Base-by-base conservation (phyloP, 2,888 invertebrate genomes). In the Abrostola triplasia region DNA sequence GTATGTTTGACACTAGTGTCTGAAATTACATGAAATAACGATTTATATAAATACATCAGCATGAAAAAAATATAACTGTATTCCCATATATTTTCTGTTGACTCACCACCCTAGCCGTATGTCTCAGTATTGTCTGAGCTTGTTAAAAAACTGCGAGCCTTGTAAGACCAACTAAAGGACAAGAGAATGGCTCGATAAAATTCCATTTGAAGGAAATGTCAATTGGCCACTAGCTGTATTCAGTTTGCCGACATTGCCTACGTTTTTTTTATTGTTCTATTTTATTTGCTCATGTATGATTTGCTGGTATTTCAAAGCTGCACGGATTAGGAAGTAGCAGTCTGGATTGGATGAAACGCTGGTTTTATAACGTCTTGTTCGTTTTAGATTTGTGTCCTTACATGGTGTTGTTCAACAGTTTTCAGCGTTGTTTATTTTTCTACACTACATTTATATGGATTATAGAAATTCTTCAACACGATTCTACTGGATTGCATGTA, bases 141-240 rank as follows among this genome's bases (percentile, higher is more conserved):
- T 79, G 80, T 73, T 76, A 71, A 70, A 74, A 80, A 79, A 80
- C 76, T 72, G 52, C 68, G 11, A 66, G 55, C 76, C 72, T 72
- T 69, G 76, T 73, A 80, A 67, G 71, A 78, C 70, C 70, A 67
- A 76, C 71, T 77, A 77, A 84, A 83, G 82, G 85, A 84, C 85
- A 85, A 83, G 85, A 84, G 83, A 87, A 86, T 80, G 85, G 84
- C 67, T 59, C 77, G 70, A 84, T 84, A 83, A 86, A 87, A 87
- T 85, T 83, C 81, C 82, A 79, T 80, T 78, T 77, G 77, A 81
- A 80, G 76, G 73, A 86, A 84, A 85, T 84, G 84, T 83, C 84
- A 83, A 71, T 73, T 77, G 78, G 64, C 68, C 70, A 76, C 79
- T 75, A 73, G 67, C 72, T 77, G 58, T 69, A 73, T 73, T 73